phyloP scores from a whole-genome alignment of 37 sponge, comb jelly and placozoan species.

The Sycon ciliatum region DNA sequence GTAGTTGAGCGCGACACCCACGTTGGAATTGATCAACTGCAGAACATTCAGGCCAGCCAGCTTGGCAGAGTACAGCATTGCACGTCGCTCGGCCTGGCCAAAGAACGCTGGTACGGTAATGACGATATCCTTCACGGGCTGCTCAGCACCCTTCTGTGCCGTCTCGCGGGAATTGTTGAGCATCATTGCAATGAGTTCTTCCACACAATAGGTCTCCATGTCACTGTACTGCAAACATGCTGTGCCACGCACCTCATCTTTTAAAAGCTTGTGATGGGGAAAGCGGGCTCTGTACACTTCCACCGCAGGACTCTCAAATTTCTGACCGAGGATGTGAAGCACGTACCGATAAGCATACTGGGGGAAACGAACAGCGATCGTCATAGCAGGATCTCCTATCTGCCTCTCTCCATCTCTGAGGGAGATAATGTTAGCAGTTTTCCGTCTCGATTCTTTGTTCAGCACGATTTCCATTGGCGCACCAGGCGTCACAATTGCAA shows the following conservation, averaged over 20 bases:
- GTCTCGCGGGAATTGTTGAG: slow-evolving; percentile 52
- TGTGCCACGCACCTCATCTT: slow-evolving; percentile 57
- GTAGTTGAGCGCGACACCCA: slow-evolving; percentile 76
- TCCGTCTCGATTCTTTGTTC: slow-evolving; percentile 86
- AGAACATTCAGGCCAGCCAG: slow-evolving; percentile 66
- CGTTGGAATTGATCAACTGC: slow-evolving; percentile 64
- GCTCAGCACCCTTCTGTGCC: slow-evolving; percentile 59
- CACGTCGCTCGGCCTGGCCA: slow-evolving; percentile 76
- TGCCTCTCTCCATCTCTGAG: slow-evolving; percentile 79
- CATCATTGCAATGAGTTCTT: slow-evolving; percentile 44
- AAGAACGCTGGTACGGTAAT: slow-evolving; percentile 82
- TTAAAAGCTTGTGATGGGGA: slow-evolving; percentile 60
- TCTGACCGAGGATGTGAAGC: slow-evolving; percentile 57
- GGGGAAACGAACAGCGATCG: slow-evolving; percentile 61
- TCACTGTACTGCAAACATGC: slow-evolving; percentile 11
- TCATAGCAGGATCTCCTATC: slow-evolving; percentile 58
- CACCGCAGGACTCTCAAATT: slow-evolving; percentile 69
- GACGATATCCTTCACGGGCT: slow-evolving; percentile 66
- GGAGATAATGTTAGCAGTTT: slow-evolving; percentile 73
- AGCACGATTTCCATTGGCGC: slow-evolving; percentile 95
- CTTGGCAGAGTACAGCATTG: slow-evolving; percentile 51
- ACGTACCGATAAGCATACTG: slow-evolving; percentile 61
- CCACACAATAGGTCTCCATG: background rate
- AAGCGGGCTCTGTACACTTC: slow-evolving; percentile 57
- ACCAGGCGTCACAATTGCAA: slow-evolving; percentile 91